Evolutionary conservation across 2,888 invertebrate species (phyloP), one percentile per base, ranked within the genome.

Genomic region (Eilema depressum): DNA sequence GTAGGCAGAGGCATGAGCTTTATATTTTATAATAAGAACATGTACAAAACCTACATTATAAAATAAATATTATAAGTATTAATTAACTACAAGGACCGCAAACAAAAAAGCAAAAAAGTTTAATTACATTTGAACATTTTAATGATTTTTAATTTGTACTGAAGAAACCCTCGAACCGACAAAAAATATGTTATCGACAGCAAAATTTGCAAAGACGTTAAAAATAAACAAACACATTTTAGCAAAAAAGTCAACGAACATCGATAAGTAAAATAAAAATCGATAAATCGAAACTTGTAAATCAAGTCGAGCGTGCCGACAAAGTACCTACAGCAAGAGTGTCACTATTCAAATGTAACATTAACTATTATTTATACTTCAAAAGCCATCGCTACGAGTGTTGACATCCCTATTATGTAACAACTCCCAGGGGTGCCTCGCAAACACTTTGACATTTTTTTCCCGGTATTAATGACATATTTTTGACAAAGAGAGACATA

Each of bases 371-470:
- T 95, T 95, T 94, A 94, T 90, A 93, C 92, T 92, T 88, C 86
- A 91, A 89, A 91, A 91, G 87, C 89, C 85, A 88, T 88, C 88
- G 83, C 82, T 89, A 87, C 82, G 88, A 94, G 95, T 95, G 95
- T 94, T 94, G 95, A 95, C 95, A 93, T 86, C 89, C 86, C 93
- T 91, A 94, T 94, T 94, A 94, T 93, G 90, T 89, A 91, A 91
- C 93, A 91, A 86, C 91, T 92, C 93, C 83, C 91, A 86, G 91
- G 95, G 94, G 95, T 89, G 91, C 88, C 88, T 76, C 79, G 82
- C 80, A 82, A 84, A 83, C 83, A 91, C 91, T 89, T 88, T 90
- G 91, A 90, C 89, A 88, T 77, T 91, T 93, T 94, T 92, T 81
- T 74, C 79, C 80, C 57, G 78, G 79, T 89, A 91, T 93, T 93